Evolutionary conservation across 2,888 invertebrate genomes (phyloP), one percentile per base, ranked within the genome.

Genomic region (Gandaritis pyraliata): DNA sequence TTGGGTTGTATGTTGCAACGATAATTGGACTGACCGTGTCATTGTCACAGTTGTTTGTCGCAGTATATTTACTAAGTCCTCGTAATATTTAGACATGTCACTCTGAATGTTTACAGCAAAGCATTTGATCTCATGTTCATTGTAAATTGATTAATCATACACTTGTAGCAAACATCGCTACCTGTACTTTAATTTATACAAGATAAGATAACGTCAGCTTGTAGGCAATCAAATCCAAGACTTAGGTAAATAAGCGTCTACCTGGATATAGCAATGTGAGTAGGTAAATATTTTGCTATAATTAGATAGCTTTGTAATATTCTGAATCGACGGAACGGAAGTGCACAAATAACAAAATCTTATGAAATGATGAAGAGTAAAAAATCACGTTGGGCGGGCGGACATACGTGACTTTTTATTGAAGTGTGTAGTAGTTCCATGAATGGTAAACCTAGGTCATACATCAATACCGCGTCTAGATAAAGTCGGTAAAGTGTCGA

Each of bases 131-230:
- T 77, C 69, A 47, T 67, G 72, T 78, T 82, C 65, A 76, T 80
- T 77, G 73, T 77, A 75, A 84, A 86, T 85, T 87, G 84, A 88
- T 89, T 85, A 83, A 81, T 82, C 82, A 86, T 71, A 72, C 72
- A 68, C 69, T 74, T 72, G 64, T 62, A 68, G 74, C 71, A 84
- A 85, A 87, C 76, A 86, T 56, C 63, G 82, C 87, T 85, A 85
- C 88, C 77, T 79, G 80, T 80, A 69, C 75, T 78, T 77, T 78
- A 61, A 65, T 65, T 74, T 76, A 66, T 66, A 62, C 66, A 57
- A 67, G 87, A 90, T 89, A 89, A 88, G 85, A 83, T 85, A 83
- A 74, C 61, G 56, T 2, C 67, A 69, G 72, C 67, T 63, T 72
- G 72, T 66, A 56, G 58, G 48, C 65, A 71, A 72, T 60, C 30